Percentiles rank a stretch among this genome's conserved stretches.
Evolutionary conservation across 2,888 invertebrate species (phyloP).

Genomic region (Philaethria dido): DNA sequence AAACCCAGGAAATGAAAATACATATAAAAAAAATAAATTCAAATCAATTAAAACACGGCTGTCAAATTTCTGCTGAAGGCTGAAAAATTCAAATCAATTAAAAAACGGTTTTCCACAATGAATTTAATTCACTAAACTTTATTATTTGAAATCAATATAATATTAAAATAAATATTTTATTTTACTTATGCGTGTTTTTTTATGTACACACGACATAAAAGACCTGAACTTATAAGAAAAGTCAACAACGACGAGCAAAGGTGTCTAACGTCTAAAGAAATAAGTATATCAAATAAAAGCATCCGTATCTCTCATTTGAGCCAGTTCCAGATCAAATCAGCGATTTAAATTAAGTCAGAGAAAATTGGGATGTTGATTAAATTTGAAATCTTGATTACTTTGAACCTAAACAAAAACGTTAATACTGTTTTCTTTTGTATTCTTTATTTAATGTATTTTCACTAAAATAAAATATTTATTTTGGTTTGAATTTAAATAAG

Average conservation of each 20-base stretch:
- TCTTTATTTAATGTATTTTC: too few species aligned
- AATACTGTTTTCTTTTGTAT: background rate
- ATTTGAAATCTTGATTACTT: background rate
- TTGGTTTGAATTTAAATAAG: too few species aligned
- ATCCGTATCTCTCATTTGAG: constrained; percentile 10
- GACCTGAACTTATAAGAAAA: constrained; percentile 49
- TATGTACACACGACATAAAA: constrained; percentile 38
- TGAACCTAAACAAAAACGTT: background rate
- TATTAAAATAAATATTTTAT: too few species aligned
- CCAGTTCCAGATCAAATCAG: too few species aligned
- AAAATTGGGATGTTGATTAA: background rate
- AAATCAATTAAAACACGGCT: too few species aligned
- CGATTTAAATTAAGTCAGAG: too few species aligned
- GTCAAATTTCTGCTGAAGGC: too few species aligned
- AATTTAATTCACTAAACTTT: background rate
- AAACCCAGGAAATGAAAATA: too few species aligned
- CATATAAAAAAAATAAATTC: too few species aligned
- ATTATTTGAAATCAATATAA: too few species aligned
- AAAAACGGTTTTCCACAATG: background rate
- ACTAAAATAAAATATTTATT: too few species aligned
- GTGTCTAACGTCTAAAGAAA: constrained; percentile 54
- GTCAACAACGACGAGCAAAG: constrained; percentile 46
- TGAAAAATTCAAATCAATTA: too few species aligned
- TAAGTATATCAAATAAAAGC: constrained; percentile 44
- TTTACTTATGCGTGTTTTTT: background rate